Conservation (phyloP, 1,140 invertebrate genomes). For the Trachymyrmex septentrionalis region DNA sequence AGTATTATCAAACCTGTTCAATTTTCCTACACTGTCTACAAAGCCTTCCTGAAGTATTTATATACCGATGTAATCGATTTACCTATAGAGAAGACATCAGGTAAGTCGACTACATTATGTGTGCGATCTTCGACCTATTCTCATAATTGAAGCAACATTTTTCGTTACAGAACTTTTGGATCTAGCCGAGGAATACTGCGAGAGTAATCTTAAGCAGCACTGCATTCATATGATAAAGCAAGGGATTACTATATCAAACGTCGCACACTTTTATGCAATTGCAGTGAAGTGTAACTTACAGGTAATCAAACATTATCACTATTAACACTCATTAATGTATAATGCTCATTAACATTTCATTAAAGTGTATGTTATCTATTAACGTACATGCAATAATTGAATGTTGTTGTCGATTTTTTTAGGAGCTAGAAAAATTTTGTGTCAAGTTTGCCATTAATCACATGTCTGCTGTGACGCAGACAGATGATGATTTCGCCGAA, state of each 20-base stretch:
- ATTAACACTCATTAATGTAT: background rate
- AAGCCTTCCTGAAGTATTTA: conserved; percentile 89
- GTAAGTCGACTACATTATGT: conserved; percentile 77
- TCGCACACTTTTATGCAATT: conserved; percentile 89
- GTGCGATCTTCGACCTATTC: background rate
- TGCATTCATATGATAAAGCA: conserved; percentile 89
- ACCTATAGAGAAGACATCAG: conserved; percentile 89
- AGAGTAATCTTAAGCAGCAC: conserved; percentile 87
- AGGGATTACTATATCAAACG: conserved; percentile 89
- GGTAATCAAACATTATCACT: conserved; percentile 80
- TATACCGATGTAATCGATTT: conserved; percentile 91
- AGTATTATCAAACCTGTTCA: conserved; percentile 86
- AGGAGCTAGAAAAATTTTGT: conserved; percentile 89
- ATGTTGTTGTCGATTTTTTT: conserved; percentile 44
- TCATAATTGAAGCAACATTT: background rate
- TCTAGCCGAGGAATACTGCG: conserved; percentile 90
- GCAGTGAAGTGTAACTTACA: conserved; percentile 89
- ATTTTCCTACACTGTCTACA: conserved; percentile 88
- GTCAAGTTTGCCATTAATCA: conserved; percentile 89
- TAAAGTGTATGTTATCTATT: background rate
- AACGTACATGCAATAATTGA: too few species aligned
- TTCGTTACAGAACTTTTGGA: conserved; percentile 87
- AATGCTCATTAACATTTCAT: background rate
- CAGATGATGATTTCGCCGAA: conserved; percentile 87
- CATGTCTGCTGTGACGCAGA: conserved; percentile 90